A percentile compares a stretch with the other conserved stretches of the same genome.
These are phyloP conservation scores for zebrafish (Danio rerio) DNA, from an alignment of 2,113 vertebrate species.

Conservation along the genomic window DNA sequence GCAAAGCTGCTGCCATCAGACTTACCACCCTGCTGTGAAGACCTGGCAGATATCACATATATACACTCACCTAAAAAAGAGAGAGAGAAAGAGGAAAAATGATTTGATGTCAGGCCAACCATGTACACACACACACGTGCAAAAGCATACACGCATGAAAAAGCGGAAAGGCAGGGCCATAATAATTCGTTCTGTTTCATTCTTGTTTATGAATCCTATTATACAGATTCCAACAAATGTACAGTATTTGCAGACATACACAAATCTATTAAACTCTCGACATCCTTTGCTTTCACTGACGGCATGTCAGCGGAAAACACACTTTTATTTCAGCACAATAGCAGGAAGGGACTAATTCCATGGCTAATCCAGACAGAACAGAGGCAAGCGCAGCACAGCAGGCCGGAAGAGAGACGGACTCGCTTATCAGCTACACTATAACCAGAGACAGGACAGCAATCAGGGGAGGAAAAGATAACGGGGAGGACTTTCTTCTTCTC, in stretches of 20 bases:
- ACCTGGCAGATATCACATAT: slow-evolving; percentile 5
- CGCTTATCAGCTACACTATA: slow-evolving; percentile 30
- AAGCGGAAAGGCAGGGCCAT: slow-evolving; percentile 18
- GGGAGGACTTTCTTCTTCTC: slow-evolving; percentile 26
- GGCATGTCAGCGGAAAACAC: slow-evolving; percentile 44
- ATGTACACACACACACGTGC: not conserved
- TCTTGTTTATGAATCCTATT: slow-evolving; percentile 34
- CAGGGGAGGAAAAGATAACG: slow-evolving; percentile 27
- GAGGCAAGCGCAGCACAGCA: slow-evolving; percentile 16
- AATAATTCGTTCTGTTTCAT: not conserved
- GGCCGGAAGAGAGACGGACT: slow-evolving; percentile 29
- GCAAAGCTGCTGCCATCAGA: slow-evolving; percentile 20
- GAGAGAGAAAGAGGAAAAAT: not conserved
- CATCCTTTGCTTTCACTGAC: slow-evolving; percentile 43
- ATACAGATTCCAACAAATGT: slow-evolving; percentile 8
- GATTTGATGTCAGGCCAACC: not conserved
- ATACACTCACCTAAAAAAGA: slow-evolving; percentile 30
- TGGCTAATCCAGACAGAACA: slow-evolving; percentile 38
- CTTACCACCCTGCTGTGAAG: slow-evolving; percentile 27
- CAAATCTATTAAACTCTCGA: slow-evolving; percentile 30
- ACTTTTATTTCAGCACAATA: slow-evolving; percentile 48
- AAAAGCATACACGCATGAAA: slow-evolving; percentile 3
- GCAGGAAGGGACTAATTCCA: slow-evolving; percentile 50
- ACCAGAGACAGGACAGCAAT: slow-evolving; percentile 25
- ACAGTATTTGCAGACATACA: slow-evolving; percentile 43